These are phyloP conservation scores for Aphelinus atriplicis DNA, from an alignment of 1,140 invertebrate genomes.

Conservation along the genomic window DNA sequence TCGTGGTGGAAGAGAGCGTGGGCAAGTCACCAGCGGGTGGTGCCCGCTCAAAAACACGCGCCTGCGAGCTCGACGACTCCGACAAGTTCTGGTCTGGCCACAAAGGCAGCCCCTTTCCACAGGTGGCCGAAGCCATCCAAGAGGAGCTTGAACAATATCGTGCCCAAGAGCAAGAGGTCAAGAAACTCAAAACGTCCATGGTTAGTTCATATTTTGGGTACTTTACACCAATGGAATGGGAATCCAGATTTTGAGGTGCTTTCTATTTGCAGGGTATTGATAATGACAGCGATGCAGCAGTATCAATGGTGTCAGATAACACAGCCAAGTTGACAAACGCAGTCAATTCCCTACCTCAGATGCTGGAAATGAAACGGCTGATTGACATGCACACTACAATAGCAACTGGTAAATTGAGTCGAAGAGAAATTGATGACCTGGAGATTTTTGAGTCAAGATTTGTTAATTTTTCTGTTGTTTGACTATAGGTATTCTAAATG, in stretches of 20 bases:
- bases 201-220: conserved; percentile 52
- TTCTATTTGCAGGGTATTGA: conserved; percentile 72
- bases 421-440: no score
- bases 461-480: background rate
- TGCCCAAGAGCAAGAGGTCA: conserved; percentile 95
- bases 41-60: conserved; percentile 78
- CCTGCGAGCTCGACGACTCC: conserved; percentile 89
- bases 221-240: conserved; percentile 16
- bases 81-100: conserved; percentile 94
- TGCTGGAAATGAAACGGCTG: conserved; percentile 95
- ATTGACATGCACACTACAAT: conserved; percentile 99
- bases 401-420: conserved; percentile 78
- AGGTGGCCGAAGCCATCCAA: conserved; percentile 97
- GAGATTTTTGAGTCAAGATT: background rate
- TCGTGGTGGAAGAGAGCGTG: conserved; percentile 80
- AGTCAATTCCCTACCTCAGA: conserved; percentile 93
- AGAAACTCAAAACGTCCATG: conserved; percentile 93
- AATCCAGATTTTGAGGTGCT: background rate
- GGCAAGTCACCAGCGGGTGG: conserved; percentile 69
- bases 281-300: conserved; percentile 78
- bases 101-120: conserved; percentile 96
- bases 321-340: conserved; percentile 94
- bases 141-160: conserved; percentile 95
- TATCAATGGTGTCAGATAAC: conserved; percentile 90
- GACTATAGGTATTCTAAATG: conserved; percentile 80